Evolutionary conservation across 1,140 invertebrate genomes (phyloP), one percentile per base, ranked within the genome.

Genomic region (Aphaenogaster ashmeadi): DNA sequence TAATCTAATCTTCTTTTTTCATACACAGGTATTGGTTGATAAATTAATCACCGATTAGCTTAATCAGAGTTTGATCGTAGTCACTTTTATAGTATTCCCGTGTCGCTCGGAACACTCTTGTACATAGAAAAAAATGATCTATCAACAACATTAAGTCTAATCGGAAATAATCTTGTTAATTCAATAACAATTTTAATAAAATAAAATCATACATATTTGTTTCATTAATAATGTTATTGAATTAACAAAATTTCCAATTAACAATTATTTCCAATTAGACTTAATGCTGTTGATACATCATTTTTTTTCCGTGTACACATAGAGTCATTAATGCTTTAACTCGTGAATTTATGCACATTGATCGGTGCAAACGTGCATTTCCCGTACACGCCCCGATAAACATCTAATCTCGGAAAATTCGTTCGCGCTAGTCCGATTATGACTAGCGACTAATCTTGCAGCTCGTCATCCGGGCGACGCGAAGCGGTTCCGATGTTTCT

Each of bases 401-500:
- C 13, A 11, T 2, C 2, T 33, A 36, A 60, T 77, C 13, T 60
- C 38, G 38, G 15, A 5, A 13, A 64, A 58, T 71, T 47, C 8
- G n/a, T 50, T 52, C 21, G 18, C 58, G 15, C 15, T 38, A 21
- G n/a, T 18, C 3, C 18, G 33, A 3, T 9, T 21, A 15, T 21
- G 64, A 50, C 18, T 38, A n/a, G 15, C 36, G 18, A n/a, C 38
- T 80, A 80, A 81, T 69, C 21, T 44, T 54, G n/a, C 38, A 54
- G 69, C 52, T 50, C 36, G n/a, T 52, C 47, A 54, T 2, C n/a
- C 64, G 38, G 36, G 9, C 44, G 27, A 36, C 15, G n/a, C 27
- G 3, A 50, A 36, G 47, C 36, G 6, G 38, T n/a, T 18, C 6
- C 38, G 9, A 21, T 21, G 15, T 3, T n/a, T 56, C 50, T 41